phyloP scores from a whole-genome alignment of 2,797 vertebrate species.

The Tangara arthus region DNA sequence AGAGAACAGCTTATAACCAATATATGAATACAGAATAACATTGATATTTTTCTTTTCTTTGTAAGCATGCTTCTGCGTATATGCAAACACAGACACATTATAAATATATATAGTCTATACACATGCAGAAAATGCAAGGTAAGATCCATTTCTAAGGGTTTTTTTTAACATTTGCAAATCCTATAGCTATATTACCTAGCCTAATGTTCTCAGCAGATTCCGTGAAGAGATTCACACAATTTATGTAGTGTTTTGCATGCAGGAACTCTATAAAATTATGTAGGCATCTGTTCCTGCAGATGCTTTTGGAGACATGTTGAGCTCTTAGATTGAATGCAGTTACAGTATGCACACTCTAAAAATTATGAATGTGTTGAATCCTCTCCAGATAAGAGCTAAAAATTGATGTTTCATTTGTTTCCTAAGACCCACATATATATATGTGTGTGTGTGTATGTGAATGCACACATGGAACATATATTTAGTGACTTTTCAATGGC shows the following conservation, averaged over 20 bases:
- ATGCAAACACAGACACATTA: background rate
- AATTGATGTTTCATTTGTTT: background rate
- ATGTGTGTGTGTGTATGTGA: background rate
- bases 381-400: background rate
- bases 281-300: slow-evolving; percentile 7
- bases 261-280: slow-evolving; percentile 16
- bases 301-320: background rate
- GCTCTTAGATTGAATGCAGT: background rate
- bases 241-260: slow-evolving; percentile 7
- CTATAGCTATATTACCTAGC: background rate
- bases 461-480: background rate
- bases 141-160: background rate
- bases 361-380: background rate
- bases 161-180: background rate
- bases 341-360: background rate
- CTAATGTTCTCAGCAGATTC: background rate
- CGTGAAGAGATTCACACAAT: background rate
- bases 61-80: background rate
- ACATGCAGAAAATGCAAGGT: background rate
- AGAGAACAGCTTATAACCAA: background rate
- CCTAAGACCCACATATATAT: background rate
- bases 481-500: background rate
- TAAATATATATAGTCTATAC: background rate
- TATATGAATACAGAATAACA: background rate
- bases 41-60: background rate